phyloP scores from a whole-genome alignment of 2,888 invertebrate species.

The Ophioninae sp. region DNA sequence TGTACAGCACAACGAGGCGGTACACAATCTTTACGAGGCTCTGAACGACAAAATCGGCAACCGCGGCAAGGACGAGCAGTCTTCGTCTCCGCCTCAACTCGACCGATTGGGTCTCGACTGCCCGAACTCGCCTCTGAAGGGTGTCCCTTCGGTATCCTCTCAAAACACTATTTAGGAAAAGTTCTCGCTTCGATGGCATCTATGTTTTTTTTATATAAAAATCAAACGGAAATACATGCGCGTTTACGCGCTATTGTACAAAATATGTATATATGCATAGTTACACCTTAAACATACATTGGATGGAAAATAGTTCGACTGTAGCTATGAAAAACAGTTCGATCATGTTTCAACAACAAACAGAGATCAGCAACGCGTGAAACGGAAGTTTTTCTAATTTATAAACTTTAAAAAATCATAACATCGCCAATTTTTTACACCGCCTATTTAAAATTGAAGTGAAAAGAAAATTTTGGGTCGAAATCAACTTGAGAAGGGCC shows the following conservation, averaged over 20 bases:
- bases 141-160: conserved; percentile 78
- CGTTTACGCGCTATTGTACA: neutral
- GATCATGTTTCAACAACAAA: no score
- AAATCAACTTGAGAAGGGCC: neutral
- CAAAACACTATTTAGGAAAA: conserved; percentile 34
- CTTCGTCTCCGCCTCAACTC: conserved; percentile 83
- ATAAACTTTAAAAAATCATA: no score
- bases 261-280: conserved; percentile 1
- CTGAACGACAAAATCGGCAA: conserved; percentile 89
- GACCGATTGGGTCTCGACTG: conserved; percentile 88
- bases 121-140: conserved; percentile 92
- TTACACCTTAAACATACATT: neutral
- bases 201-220: conserved; percentile 2
- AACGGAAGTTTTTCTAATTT: no score
- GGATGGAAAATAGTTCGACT: no score
- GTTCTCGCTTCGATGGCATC: neutral
- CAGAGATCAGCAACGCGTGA: no score
- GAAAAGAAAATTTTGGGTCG: neutral
- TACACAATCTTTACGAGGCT: conserved; percentile 89
- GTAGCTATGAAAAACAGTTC: no score
- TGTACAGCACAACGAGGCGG: conserved; percentile 90
- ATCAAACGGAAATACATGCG: neutral
- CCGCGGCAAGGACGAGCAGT: conserved; percentile 83
- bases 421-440: no score
- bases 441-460: neutral